These are phyloP conservation scores for Amblyopsis hoosieri DNA, from an alignment of 2,797 vertebrate genomes.

Conservation along the genomic window DNA sequence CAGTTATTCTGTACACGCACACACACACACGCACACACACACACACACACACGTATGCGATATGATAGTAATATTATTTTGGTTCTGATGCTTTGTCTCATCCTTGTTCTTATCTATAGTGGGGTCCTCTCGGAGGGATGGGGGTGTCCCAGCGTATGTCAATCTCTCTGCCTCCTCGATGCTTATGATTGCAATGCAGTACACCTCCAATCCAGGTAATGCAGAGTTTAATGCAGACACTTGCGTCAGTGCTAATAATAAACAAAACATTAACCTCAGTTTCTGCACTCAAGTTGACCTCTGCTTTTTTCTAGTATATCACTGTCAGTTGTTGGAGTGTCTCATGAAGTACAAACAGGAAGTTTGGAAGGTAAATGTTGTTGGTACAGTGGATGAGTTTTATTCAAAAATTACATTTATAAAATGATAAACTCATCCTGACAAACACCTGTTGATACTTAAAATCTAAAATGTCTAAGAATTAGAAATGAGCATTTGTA, in stretches of 20 bases:
- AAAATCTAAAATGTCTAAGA: too few relatives aligned
- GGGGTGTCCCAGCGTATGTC: conserved; percentile 93
- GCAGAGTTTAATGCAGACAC: neutral
- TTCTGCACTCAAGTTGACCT: neutral
- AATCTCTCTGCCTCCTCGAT: conserved; percentile 97
- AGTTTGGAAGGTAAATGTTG: conserved; percentile 94
- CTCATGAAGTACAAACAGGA: conserved; percentile 99
- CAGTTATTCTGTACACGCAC: neutral
- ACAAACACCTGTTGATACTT: too few relatives aligned
- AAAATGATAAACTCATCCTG: neutral
- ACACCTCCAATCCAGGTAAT: conserved; percentile 95
- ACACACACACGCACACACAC: neutral
- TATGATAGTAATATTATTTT: neutral
- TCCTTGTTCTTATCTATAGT: conserved; percentile 72
- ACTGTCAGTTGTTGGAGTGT: conserved; percentile 98
- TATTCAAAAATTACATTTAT: neutral
- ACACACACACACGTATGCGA: too few relatives aligned
- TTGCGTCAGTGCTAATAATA: neutral
- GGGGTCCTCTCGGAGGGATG: conserved; percentile 95
- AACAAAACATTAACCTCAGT: neutral
- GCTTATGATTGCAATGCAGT: conserved; percentile 99
- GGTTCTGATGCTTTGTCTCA: conserved; percentile 17
- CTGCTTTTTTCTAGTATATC: conserved; percentile 87
- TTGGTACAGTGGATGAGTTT: conserved; percentile 1
- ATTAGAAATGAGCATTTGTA: too few relatives aligned